Evolutionary conservation across 1,140 invertebrate species (phyloP).

Genomic region (Glossosoma conforme): DNA sequence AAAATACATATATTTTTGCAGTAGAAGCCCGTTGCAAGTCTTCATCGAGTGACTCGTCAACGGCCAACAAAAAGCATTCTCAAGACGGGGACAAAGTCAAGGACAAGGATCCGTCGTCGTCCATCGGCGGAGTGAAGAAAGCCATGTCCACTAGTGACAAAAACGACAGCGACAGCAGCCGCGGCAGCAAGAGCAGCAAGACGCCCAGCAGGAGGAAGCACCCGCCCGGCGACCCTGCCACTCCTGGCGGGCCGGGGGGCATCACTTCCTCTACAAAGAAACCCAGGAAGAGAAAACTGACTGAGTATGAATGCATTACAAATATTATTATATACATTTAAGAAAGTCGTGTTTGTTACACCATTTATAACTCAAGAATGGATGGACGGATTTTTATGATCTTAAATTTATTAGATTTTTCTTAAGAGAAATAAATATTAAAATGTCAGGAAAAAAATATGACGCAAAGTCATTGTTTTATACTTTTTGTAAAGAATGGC

Average conservation of each 20-base stretch:
- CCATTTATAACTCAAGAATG: background rate
- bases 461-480: no score
- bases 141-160: slow-evolving; percentile 24
- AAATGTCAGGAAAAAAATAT: no score
- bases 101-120: slow-evolving; percentile 11
- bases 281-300: slow-evolving; percentile 27
- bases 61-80: slow-evolving; percentile 17
- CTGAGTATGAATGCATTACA: slow-evolving; percentile 16
- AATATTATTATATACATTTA: background rate
- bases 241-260: slow-evolving; percentile 17
- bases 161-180: slow-evolving; percentile 31
- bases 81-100: slow-evolving; percentile 15
- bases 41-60: slow-evolving; percentile 26
- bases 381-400: background rate
- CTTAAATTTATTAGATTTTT: background rate
- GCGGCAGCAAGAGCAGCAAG: slow-evolving; percentile 29
- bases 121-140: slow-evolving; percentile 10
- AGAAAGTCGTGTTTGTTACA: background rate
- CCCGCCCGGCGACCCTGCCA: slow-evolving; percentile 9
- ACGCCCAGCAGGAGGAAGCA: slow-evolving; percentile 19
- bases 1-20: slow-evolving; percentile 6
- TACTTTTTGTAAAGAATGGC: no score
- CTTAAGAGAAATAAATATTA: no score
- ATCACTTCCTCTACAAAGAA: slow-evolving; percentile 17
- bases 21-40: slow-evolving; percentile 27